Base-by-base conservation (phyloP, 2,797 vertebrate species). In the Urosaurus nigricauda region DNA sequence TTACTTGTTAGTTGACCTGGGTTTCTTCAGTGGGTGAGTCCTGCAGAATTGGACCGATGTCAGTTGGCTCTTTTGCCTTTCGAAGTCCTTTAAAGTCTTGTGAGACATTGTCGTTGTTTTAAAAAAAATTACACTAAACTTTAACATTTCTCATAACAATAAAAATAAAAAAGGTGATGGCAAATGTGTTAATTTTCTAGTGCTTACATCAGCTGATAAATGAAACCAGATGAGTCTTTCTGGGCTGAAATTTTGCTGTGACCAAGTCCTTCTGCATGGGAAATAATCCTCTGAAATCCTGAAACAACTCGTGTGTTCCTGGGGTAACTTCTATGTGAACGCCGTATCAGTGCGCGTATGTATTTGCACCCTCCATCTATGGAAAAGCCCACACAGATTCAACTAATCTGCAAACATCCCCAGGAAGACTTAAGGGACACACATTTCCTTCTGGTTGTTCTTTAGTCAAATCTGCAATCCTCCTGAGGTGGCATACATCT, bases 221-320 rank as follows among this genome's bases (percentile, higher is more conserved):
- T 19, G 7, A 12, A 53, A 51, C 47, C 29, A 6, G 29, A 32
- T 79, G 47, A 79, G 32, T n/a, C 14, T 11, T 16, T 79, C 78
- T 29, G 19, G 51, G 19, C 26, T 16, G 17, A 13, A 43, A 32
- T 79, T 79, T 51, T 47, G 5, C 51, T 32, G 8, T 6, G 29
- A 24, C 8, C 32, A 1, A 51, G 47, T 51, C 47, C 47, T 51
- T 51, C 47, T 51, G 47, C 8, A 9, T 3, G 95, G 95, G 96
- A 94, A 94, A 89, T 97, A 97, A 96, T 97, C 97, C 97, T 97
- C 97, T 96, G 97, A 92, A 8, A 97, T 97, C 96, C 95, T 97
- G 97, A 95, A 95, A 40, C 19, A 24, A 14, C 56, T 70, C 40
- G n/a, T 83, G 43, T 63, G 9, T 51, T 3, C 43, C 14, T 8